These are phyloP conservation scores for Mormyrus proboscirostris DNA, from an alignment of 2,797 vertebrate species.

Conservation along the genomic window DNA sequence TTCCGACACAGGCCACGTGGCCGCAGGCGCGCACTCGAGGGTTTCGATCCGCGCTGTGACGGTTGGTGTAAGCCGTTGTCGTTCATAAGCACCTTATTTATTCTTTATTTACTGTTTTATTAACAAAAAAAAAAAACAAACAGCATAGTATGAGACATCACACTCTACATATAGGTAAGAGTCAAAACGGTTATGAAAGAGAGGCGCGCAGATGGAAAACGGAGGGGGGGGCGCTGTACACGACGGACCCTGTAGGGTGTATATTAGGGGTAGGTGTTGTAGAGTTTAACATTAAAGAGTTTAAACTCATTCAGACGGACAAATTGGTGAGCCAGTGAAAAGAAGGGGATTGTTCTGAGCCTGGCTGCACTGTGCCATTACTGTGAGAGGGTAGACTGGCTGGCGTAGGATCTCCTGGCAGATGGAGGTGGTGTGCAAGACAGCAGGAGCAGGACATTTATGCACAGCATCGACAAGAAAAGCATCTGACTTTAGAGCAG, in stretches of 20 bases:
- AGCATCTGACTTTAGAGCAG: background rate
- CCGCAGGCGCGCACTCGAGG: background rate
- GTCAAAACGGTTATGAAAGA: background rate
- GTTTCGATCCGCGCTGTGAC: background rate
- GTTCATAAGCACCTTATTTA: background rate
- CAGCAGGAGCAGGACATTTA: constrained; percentile 7
- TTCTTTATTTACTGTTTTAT: background rate
- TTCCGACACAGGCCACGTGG: background rate
- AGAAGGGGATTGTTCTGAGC: background rate
- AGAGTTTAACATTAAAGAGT: background rate
- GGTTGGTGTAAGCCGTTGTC: background rate
- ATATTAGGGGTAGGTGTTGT: background rate
- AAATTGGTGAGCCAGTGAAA: background rate
- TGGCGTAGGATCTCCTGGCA: constrained; percentile 1
- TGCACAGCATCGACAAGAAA: background rate
- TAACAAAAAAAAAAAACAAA: background rate
- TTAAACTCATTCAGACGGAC: background rate
- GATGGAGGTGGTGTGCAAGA: constrained; percentile 9
- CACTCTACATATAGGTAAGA: background rate
- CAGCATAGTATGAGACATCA: background rate
- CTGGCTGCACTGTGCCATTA: background rate
- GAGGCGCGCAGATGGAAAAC: background rate
- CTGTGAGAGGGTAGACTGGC: background rate
- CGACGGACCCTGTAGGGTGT: background rate
- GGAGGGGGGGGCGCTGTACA: background rate